These are phyloP conservation scores for Rhodophaea formosa DNA, from an alignment of 2,888 invertebrate genomes.

Conservation along the genomic window DNA sequence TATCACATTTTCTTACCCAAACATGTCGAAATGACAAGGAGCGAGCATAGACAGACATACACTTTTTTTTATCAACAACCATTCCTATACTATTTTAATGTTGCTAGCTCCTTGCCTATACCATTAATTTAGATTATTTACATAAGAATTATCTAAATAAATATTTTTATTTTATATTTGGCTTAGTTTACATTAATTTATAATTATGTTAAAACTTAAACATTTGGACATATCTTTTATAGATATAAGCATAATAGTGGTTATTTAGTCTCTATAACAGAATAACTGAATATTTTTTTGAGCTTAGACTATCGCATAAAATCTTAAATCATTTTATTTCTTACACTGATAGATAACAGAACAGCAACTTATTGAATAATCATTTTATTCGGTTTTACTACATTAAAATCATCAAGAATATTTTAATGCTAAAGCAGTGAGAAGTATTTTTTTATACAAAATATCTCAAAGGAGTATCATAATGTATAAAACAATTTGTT, in stretches of 20 bases:
- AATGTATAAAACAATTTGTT: no score
- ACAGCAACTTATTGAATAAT: no score
- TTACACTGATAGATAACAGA: no score
- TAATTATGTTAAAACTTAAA: not conserved
- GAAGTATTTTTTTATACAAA: no score
- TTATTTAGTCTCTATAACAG: not conserved
- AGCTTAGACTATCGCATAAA: not conserved
- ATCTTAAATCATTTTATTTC: not conserved
- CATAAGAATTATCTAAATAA: conserved; percentile 19
- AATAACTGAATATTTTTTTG: not conserved
- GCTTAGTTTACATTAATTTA: conserved; percentile 13
- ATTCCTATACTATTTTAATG: not conserved
- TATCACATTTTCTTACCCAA: conserved; percentile 40
- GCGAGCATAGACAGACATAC: not conserved
- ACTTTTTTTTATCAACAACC: not conserved
- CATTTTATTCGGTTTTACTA: no score
- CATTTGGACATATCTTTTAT: conserved; percentile 2
- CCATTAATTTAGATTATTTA: conserved; percentile 18
- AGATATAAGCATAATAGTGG: not conserved
- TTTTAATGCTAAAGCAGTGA: no score
- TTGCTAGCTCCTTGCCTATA: not conserved
- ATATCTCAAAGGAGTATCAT: no score
- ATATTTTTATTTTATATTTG: conserved; percentile 10
- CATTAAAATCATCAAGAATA: no score
- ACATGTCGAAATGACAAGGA: not conserved